Evolutionary conservation across 2,888 invertebrate genomes (phyloP).

Genomic region (Cephus pulcher): DNA sequence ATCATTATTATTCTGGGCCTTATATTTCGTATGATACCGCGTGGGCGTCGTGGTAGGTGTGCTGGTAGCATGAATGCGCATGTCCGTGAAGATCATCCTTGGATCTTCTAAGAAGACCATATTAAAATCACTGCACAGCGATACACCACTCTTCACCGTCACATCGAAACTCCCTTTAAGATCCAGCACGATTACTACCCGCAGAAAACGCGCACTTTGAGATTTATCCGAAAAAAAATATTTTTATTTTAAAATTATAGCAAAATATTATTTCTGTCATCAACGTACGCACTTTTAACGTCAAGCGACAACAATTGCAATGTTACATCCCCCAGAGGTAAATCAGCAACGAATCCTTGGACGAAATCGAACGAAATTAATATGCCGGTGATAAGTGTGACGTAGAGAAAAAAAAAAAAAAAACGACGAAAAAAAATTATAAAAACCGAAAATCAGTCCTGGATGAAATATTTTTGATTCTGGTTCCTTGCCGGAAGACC

Average conservation of each 20-base stretch:
- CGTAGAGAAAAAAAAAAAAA: background rate
- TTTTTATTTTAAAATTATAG: slow-evolving; percentile 26
- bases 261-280: slow-evolving; percentile 8
- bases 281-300: background rate
- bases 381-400: background rate
- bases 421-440: background rate
- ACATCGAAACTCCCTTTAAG: slow-evolving; percentile 40
- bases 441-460: background rate
- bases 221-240: background rate
- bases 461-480: background rate
- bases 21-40: slow-evolving; percentile 57
- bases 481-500: slow-evolving; percentile 46
- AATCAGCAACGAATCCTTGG: background rate
- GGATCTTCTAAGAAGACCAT: slow-evolving; percentile 65
- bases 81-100: slow-evolving; percentile 64
- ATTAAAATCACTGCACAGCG: slow-evolving; percentile 30
- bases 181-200: slow-evolving; percentile 41
- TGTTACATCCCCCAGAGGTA: background rate
- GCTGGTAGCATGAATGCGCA: slow-evolving; percentile 63
- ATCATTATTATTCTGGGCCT: slow-evolving; percentile 62
- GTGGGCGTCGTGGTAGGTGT: slow-evolving; percentile 61
- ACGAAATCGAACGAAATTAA: background rate
- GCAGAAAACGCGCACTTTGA: background rate
- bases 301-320: background rate
- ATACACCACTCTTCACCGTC: slow-evolving; percentile 40